Evolutionary conservation across 2,888 invertebrate species (phyloP).

Genomic region (Myopa tessellatipennis): DNA sequence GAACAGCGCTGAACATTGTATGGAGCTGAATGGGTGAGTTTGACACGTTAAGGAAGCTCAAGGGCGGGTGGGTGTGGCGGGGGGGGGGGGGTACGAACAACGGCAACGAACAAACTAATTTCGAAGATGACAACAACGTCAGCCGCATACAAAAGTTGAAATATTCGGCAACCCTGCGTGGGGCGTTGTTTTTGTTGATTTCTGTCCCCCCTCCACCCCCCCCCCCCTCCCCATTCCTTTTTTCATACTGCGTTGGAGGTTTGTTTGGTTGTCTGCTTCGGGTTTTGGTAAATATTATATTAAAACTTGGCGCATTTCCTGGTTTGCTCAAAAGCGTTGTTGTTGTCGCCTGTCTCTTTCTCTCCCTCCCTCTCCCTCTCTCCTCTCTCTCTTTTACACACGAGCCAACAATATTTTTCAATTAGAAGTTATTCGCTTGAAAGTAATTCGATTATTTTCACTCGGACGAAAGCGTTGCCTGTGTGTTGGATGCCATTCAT

Average conservation of each 20-base stretch:
- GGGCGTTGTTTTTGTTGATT: background rate
- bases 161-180: background rate
- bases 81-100: background rate
- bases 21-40: background rate
- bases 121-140: slow-evolving; percentile 57
- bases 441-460: slow-evolving; percentile 70
- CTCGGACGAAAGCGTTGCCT: slow-evolving; percentile 56
- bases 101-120: slow-evolving; percentile 49
- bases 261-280: background rate
- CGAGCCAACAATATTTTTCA: slow-evolving; percentile 68
- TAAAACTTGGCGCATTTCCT: slow-evolving; percentile 24
- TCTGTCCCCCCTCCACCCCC: background rate
- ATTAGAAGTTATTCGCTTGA: slow-evolving; percentile 69
- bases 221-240: no score
- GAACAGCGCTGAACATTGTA: background rate
- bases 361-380: background rate
- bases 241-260: background rate
- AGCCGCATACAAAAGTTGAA: slow-evolving; percentile 55
- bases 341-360: slow-evolving; percentile 42
- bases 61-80: background rate
- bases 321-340: slow-evolving; percentile 32
- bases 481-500: slow-evolving; percentile 40
- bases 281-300: background rate
- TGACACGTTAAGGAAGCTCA: background rate
- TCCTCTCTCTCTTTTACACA: slow-evolving; percentile 48